Conservation (phyloP, 2,797 vertebrate genomes). For the Alexandromys oeconomus region DNA sequence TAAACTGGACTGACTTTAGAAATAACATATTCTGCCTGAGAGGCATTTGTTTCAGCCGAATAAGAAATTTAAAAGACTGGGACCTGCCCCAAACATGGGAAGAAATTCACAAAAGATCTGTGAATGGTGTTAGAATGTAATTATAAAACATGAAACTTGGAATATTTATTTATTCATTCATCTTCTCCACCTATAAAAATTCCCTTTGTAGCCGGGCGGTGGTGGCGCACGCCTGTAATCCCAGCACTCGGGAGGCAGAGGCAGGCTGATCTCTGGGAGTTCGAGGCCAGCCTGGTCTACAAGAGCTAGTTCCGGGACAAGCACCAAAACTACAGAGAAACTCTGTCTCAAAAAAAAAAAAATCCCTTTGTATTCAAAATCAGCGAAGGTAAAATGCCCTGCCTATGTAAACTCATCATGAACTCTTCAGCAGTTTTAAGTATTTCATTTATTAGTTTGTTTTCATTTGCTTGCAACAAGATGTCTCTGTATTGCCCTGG, state of each 20-base stretch:
- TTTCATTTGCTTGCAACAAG: neutral
- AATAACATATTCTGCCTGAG: conserved; percentile 48
- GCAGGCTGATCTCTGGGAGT: too few species aligned
- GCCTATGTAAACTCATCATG: conserved; percentile 38
- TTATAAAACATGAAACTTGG: conserved; percentile 45
- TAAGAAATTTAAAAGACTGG: neutral
- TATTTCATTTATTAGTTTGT: neutral
- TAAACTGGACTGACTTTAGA: conserved; percentile 65
- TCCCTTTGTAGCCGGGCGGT: neutral
- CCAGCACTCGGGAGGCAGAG: too few species aligned
- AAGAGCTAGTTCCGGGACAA: too few species aligned
- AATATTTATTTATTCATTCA: conserved; percentile 53
- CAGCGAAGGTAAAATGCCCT: conserved; percentile 32
- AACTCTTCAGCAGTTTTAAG: conserved; percentile 18
- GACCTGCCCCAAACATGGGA: neutral
- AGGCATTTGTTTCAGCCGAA: conserved; percentile 56
- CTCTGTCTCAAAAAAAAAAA: neutral
- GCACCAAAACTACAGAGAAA: too few species aligned
- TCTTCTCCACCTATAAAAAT: conserved; percentile 47
- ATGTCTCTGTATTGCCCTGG: neutral
- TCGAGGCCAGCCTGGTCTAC: too few species aligned
- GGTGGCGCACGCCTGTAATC: too few species aligned
- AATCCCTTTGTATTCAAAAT: conserved; percentile 55
- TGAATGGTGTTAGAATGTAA: conserved; percentile 32
- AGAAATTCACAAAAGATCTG: conserved; percentile 27